phyloP scores from a whole-genome alignment of 1,140 invertebrate genomes.

The Kradibia gibbosae region DNA sequence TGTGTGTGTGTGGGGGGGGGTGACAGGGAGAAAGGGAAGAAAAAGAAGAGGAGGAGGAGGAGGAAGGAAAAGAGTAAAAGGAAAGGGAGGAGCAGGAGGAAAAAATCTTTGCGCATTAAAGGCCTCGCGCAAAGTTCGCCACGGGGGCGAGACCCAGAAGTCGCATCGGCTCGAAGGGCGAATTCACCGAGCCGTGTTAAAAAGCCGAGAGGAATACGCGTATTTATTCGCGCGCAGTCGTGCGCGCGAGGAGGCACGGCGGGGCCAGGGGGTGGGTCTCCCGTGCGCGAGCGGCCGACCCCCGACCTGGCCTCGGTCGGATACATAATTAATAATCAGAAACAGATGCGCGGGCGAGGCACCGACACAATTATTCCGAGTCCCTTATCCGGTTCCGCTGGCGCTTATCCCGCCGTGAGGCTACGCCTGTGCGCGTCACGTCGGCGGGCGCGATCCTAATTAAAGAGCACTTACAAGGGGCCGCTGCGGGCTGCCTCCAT shows the following conservation, averaged over 20 bases:
- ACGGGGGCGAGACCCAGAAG: not conserved
- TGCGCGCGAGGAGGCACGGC: not conserved
- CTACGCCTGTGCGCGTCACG: not conserved
- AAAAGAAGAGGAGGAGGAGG: not conserved
- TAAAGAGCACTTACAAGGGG: conserved; percentile 30
- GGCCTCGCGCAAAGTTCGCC: not conserved
- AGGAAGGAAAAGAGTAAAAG: too few species aligned
- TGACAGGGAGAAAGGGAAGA: not conserved
- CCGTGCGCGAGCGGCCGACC: conserved; percentile 57
- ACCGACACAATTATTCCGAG: conserved; percentile 44
- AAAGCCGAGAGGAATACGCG: not conserved
- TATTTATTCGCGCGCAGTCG: too few species aligned
- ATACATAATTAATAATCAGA: conserved; percentile 73
- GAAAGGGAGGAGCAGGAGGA: too few species aligned
- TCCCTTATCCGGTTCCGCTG: not conserved
- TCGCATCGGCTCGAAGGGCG: not conserved
- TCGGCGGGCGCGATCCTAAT: conserved; percentile 25
- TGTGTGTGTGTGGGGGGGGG: too few species aligned
- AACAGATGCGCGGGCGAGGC: conserved; percentile 65
- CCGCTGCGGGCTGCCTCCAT: too few species aligned
- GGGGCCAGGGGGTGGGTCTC: conserved; percentile 26
- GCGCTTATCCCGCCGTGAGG: not conserved
- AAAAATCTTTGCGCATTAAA: not conserved
- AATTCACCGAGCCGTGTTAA: not conserved
- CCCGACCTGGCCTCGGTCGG: conserved; percentile 59